Evolutionary conservation across 2,888 invertebrate species (phyloP).

Genomic region (Noctua janthina): DNA sequence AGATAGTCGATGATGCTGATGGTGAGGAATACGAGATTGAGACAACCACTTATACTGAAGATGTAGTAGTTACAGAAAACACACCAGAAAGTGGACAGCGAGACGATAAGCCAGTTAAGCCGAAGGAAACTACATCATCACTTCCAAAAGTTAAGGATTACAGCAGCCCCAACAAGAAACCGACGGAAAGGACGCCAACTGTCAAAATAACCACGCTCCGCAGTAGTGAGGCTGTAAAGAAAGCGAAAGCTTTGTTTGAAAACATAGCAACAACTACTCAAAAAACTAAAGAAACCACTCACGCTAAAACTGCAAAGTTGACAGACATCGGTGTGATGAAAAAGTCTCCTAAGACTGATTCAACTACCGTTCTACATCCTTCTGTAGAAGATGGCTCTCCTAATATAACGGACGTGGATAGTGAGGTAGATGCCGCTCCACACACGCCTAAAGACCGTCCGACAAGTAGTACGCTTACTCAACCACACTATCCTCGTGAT

Average conservation of each 20-base stretch:
- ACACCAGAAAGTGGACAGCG: slow-evolving; percentile 56
- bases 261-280: slow-evolving; percentile 89
- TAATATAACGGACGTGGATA: slow-evolving; percentile 72
- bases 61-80: slow-evolving; percentile 51
- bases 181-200: slow-evolving; percentile 74
- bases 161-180: slow-evolving; percentile 72
- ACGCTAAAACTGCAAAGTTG: slow-evolving; percentile 81
- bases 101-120: slow-evolving; percentile 69
- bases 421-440: slow-evolving; percentile 69
- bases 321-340: slow-evolving; percentile 88
- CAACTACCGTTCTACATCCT: slow-evolving; percentile 73
- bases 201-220: slow-evolving; percentile 86
- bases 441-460: slow-evolving; percentile 66
- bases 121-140: slow-evolving; percentile 77
- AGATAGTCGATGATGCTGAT: slow-evolving; percentile 78
- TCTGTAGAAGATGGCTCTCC: slow-evolving; percentile 74
- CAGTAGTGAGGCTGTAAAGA: slow-evolving; percentile 92
- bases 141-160: slow-evolving; percentile 75
- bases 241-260: slow-evolving; percentile 93
- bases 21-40: slow-evolving; percentile 70
- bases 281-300: slow-evolving; percentile 75
- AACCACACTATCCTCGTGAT: slow-evolving; percentile 64
- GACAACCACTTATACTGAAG: slow-evolving; percentile 57
- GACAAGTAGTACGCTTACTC: slow-evolving; percentile 67
- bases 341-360: slow-evolving; percentile 78